Percentiles rank a stretch among this genome's conserved stretches.
These are phyloP conservation scores for Orbicella faveolata DNA, from an alignment of 64 coral and sea anemone genomes.

Conservation along the genomic window DNA sequence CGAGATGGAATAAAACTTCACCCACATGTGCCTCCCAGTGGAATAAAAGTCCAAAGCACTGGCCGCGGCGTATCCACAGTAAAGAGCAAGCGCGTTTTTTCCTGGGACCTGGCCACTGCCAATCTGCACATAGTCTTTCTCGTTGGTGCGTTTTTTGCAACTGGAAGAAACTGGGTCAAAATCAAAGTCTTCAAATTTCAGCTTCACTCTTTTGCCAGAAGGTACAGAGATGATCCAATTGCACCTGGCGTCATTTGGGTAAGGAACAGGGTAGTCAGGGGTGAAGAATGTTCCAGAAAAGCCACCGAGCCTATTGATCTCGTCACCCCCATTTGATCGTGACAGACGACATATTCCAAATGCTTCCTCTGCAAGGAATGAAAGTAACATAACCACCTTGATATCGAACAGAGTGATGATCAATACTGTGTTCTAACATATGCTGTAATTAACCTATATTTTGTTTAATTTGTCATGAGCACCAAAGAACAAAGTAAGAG, in stretches of 20 bases:
- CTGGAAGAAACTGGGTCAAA: not conserved
- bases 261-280: conserved; percentile 26
- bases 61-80: not conserved
- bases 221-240: conserved; percentile 49
- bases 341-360: not conserved
- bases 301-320: not conserved
- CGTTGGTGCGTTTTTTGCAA: not conserved
- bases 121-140: conserved; percentile 41
- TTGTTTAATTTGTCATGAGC: too few relatives aligned
- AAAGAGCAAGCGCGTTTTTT: conserved; percentile 1
- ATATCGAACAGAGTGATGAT: too few relatives aligned
- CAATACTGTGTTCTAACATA: too few relatives aligned
- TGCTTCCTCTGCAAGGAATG: not conserved
- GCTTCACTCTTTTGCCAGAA: conserved; percentile 1
- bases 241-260: conserved; percentile 15
- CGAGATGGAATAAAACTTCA: not conserved
- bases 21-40: conserved; percentile 4
- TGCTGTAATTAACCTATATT: too few relatives aligned
- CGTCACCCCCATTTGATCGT: too few relatives aligned
- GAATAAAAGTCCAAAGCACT: not conserved
- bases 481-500: too few relatives aligned
- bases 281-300: conserved; percentile 32
- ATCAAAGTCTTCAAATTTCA: conserved; percentile 32
- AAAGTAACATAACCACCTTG: too few relatives aligned
- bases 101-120: not conserved